Evolutionary conservation across 2,888 invertebrate genomes (phyloP).

Genomic region (Oxyscelio sp.): DNA sequence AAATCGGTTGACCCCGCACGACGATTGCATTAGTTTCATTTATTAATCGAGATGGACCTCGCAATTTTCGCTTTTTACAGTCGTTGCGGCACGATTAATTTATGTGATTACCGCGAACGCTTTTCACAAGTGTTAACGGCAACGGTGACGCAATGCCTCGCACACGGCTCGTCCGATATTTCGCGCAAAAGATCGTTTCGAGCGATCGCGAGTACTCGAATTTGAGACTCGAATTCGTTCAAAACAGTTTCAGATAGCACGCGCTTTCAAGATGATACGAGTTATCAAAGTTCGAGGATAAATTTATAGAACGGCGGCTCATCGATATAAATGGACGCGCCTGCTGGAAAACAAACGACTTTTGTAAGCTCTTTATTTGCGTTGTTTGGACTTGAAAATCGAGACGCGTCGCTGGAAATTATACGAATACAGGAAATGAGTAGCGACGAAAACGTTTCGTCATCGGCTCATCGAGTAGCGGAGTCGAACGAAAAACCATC

Average conservation of each 20-base stretch:
- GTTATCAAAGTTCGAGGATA: slow-evolving; percentile 31
- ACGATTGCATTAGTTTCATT: too few relatives aligned
- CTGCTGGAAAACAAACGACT: not conserved
- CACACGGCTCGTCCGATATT: not conserved
- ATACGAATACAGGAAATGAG: too few relatives aligned
- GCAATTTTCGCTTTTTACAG: slow-evolving; percentile 14
- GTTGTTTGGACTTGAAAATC: not conserved
- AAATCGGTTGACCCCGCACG: too few relatives aligned
- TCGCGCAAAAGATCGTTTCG: too few relatives aligned
- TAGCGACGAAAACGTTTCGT: slow-evolving; percentile 31
- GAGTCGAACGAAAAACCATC: slow-evolving; percentile 16
- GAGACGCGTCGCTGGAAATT: too few relatives aligned
- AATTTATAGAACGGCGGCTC: too few relatives aligned
- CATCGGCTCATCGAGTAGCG: slow-evolving; percentile 21
- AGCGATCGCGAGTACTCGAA: not conserved
- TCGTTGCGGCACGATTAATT: too few relatives aligned
- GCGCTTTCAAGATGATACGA: not conserved
- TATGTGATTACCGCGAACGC: too few relatives aligned
- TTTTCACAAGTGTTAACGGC: not conserved
- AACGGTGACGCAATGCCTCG: not conserved
- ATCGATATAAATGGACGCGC: not conserved
- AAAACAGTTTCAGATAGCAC: slow-evolving; percentile 10
- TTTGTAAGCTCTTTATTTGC: not conserved
- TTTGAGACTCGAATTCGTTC: not conserved
- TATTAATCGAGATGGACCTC: too few relatives aligned